A percentile compares a stretch with the other conserved stretches of the same genome.
phyloP scores from a whole-genome alignment of 2,888 invertebrate genomes.

The Anagyrus pseudococci region DNA sequence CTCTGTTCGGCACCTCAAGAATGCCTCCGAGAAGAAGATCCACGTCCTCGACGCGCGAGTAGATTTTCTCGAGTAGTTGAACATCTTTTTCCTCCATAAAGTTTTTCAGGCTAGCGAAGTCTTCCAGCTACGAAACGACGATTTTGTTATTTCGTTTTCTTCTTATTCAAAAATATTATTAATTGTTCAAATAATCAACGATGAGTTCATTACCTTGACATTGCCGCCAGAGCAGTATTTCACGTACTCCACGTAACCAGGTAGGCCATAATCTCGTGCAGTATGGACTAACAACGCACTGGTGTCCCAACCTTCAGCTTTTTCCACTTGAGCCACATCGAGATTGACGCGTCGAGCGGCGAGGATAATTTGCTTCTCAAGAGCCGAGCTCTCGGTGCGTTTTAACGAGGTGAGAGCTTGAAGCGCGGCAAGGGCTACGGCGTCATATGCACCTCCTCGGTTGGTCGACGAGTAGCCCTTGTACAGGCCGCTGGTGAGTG shows the following conservation, averaged over 20 bases:
- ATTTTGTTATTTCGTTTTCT: too few relatives aligned
- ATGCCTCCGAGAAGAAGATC: constrained; percentile 86
- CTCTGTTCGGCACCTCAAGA: constrained; percentile 79
- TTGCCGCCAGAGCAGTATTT: constrained; percentile 64
- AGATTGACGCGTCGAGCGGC: constrained; percentile 71
- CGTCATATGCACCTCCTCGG: constrained; percentile 79
- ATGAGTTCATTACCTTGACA: constrained; percentile 40
- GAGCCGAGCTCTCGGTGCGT: constrained; percentile 65
- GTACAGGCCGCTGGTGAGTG: constrained; percentile 75
- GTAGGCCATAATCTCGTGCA: constrained; percentile 82
- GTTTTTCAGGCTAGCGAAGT: constrained; percentile 48
- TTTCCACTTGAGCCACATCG: constrained; percentile 58
- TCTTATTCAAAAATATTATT: too few relatives aligned
- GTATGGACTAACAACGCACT: constrained; percentile 66
- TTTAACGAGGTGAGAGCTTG: constrained; percentile 80
- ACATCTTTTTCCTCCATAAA: constrained; percentile 46
- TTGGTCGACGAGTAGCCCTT: constrained; percentile 82
- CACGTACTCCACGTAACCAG: constrained; percentile 75
- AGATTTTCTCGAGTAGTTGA: constrained; percentile 49
- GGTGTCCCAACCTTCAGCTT: constrained; percentile 49
- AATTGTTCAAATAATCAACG: constrained; percentile 1
- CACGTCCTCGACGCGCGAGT: constrained; percentile 75
- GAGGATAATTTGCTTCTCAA: constrained; percentile 70
- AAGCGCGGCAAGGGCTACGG: constrained; percentile 77
- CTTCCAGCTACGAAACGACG: constrained; percentile 42